These are phyloP conservation scores for Penaeus vannamei DNA, from an alignment of 1,140 invertebrate genomes.

Conservation along the genomic window DNA sequence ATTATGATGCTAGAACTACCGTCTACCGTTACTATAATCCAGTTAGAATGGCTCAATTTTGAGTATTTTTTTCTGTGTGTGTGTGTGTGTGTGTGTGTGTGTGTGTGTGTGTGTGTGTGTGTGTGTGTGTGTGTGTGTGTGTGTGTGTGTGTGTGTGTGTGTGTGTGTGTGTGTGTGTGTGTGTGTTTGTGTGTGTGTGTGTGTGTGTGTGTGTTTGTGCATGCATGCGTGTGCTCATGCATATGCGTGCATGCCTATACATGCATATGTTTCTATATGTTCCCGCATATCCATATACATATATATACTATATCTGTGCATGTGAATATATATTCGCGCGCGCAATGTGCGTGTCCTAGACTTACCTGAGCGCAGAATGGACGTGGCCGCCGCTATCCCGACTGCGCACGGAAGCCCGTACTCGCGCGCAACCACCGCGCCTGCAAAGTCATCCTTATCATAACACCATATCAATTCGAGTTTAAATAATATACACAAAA, in stretches of 20 bases:
- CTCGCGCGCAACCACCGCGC: slow-evolving; percentile 89
- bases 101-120: neutral
- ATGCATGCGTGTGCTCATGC: neutral
- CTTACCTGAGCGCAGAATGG: slow-evolving; percentile 79
- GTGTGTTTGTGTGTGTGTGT: neutral
- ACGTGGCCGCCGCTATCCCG: slow-evolving; percentile 80
- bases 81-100: slow-evolving; percentile 17
- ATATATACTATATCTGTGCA: neutral
- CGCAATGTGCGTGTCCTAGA: no score
- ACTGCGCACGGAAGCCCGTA: slow-evolving; percentile 89
- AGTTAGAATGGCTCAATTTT: no score
- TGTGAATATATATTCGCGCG: neutral
- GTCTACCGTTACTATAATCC: no score
- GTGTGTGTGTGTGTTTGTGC: neutral
- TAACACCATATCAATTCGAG: no score
- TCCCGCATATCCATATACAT: no score
- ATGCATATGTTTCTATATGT: neutral
- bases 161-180: neutral
- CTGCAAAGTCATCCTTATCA: neutral
- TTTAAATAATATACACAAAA: no score
- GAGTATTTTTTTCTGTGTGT: neutral
- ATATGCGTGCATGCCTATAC: neutral
- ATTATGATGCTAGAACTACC: no score
- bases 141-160: neutral
- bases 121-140: neutral